Percentiles rank a stretch among this genome's conserved stretches.
These are phyloP conservation scores for Todus mexicanus DNA, from an alignment of 2,797 vertebrate genomes.

Conservation along the genomic window DNA sequence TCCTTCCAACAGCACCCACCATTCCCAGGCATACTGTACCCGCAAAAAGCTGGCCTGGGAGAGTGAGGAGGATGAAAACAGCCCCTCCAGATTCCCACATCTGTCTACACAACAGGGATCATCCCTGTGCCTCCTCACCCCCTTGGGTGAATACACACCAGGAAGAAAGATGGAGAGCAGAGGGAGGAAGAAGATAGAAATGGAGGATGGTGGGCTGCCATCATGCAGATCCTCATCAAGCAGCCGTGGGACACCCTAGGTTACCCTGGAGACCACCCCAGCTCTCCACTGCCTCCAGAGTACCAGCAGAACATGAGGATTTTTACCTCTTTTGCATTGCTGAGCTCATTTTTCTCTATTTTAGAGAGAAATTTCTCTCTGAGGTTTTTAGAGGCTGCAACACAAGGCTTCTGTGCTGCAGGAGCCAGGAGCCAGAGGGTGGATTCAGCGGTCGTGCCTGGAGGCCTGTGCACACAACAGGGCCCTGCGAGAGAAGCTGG, in stretches of 20 bases:
- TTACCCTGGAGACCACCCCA: not conserved
- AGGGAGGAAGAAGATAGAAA: not conserved
- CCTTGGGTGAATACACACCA: not conserved
- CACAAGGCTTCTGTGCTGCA: not conserved
- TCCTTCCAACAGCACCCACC: not conserved
- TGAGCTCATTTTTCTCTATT: not conserved
- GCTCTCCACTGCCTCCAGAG: not conserved
- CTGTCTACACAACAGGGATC: accelerated
- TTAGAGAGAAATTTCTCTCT: not conserved
- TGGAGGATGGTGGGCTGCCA: not conserved
- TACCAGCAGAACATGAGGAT: not conserved
- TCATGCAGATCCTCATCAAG: not conserved
- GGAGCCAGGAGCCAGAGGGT: not conserved
- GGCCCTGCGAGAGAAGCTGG: not conserved
- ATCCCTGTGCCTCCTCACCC: not conserved
- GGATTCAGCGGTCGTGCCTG: not conserved
- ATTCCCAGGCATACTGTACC: not conserved
- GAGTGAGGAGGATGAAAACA: not conserved
- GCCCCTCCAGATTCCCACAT: not conserved
- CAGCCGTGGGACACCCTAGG: not conserved
- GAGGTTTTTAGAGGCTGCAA: not conserved
- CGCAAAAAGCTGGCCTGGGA: not conserved
- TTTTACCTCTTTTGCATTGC: not conserved
- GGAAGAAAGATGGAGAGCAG: not conserved
- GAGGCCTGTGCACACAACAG: not conserved